Conservation (phyloP, 1,140 invertebrate species). For the Battus philenor region DNA sequence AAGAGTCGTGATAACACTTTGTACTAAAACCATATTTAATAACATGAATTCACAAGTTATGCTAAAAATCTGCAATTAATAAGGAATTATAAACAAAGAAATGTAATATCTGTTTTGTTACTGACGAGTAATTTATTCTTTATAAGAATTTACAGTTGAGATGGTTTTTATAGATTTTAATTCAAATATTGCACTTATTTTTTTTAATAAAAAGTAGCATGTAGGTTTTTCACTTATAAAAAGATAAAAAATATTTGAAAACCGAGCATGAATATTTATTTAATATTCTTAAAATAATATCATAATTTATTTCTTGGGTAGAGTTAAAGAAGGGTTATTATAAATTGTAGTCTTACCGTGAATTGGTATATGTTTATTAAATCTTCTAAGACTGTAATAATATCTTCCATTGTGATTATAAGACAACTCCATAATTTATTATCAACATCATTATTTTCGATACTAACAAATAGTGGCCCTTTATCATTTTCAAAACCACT, state of each 20-base stretch:
- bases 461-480: background rate
- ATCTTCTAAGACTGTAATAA: conserved; percentile 24
- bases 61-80: conserved; percentile 4
- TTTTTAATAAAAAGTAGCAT: too few species aligned
- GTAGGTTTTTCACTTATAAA: too few species aligned
- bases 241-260: too few species aligned
- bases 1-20: conserved; percentile 2
- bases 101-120: background rate
- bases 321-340: too few species aligned
- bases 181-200: too few species aligned
- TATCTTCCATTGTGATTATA: conserved; percentile 16
- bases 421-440: conserved; percentile 15
- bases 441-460: background rate
- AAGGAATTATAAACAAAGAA: background rate
- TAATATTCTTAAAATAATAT: too few species aligned
- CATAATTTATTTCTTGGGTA: too few species aligned
- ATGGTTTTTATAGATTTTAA: too few species aligned
- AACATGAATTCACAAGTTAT: conserved; percentile 13
- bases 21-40: conserved; percentile 5
- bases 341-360: conserved; percentile 20
- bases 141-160: too few species aligned
- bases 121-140: too few species aligned
- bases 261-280: too few species aligned
- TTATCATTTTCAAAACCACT: background rate
- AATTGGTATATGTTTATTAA: conserved; percentile 30